Evolutionary conservation across 2,888 invertebrate genomes (phyloP).

Genomic region (Meliscaeva auricollis): DNA sequence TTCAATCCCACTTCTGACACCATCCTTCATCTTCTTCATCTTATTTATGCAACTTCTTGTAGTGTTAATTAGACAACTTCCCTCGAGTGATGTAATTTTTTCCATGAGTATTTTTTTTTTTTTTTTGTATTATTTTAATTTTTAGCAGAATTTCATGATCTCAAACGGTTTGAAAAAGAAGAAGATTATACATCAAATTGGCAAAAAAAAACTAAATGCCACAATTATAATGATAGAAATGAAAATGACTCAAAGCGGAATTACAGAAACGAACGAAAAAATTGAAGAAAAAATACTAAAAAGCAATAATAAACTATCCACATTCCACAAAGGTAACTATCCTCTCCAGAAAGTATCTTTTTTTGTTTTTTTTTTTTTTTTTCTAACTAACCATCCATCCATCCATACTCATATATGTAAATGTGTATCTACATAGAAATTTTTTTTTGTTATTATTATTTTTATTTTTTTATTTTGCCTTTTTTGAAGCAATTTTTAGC

Average conservation of each 20-base stretch:
- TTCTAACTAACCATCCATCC: constrained; percentile 45
- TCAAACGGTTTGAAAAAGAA: constrained; percentile 3
- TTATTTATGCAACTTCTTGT: constrained; percentile 17
- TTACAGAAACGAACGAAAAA: neutral
- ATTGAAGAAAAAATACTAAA: neutral
- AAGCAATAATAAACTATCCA: constrained; percentile 45
- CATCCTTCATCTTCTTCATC: neutral
- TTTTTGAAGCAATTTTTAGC: constrained; percentile 35
- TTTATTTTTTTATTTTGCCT: constrained; percentile 26
- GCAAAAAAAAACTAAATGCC: constrained; percentile 6
- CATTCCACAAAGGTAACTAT: constrained; percentile 63
- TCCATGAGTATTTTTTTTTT: constrained; percentile 9
- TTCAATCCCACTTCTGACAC: constrained; percentile 31
- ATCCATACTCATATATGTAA: constrained; percentile 66
- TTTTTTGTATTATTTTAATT: too few relatives aligned
- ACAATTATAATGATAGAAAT: constrained; percentile 5
- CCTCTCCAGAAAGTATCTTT: constrained; percentile 49
- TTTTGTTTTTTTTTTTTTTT: neutral
- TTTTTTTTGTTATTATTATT: constrained; percentile 7
- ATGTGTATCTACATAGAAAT: constrained; percentile 29
- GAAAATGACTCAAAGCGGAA: constrained; percentile 43
- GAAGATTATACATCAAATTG: constrained; percentile 29
- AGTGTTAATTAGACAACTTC: constrained; percentile 22
- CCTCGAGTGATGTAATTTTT: constrained; percentile 53
- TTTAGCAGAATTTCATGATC: constrained; percentile 40